Conservation (phyloP, 2,113 vertebrate species). For the Formicarius rufipectus region DNA sequence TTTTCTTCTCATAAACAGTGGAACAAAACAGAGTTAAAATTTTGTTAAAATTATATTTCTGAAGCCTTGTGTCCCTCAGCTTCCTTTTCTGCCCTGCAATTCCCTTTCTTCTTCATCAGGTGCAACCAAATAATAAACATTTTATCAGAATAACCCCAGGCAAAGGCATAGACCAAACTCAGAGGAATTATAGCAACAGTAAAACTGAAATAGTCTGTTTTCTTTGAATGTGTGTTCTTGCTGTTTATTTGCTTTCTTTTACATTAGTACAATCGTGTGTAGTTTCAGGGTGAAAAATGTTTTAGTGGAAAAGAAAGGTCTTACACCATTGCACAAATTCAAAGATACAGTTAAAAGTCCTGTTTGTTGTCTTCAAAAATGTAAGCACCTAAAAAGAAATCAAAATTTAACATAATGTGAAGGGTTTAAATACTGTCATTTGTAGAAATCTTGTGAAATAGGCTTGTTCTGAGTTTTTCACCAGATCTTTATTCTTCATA, state of each 20-base stretch:
- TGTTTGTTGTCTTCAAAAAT: neutral
- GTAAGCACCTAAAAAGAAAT: neutral
- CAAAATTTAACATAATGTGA: neutral
- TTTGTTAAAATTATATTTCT: neutral
- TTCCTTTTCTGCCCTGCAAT: neutral
- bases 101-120: neutral
- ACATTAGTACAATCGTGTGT: neutral
- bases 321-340: neutral
- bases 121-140: neutral
- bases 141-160: neutral
- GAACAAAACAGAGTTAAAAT: neutral
- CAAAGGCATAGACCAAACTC: neutral
- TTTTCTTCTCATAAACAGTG: neutral
- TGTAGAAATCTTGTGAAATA: neutral
- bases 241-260: neutral
- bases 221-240: neutral
- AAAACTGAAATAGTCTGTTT: neutral
- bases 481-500: neutral
- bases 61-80: neutral
- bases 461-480: neutral
- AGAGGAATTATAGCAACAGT: neutral
- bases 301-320: neutral
- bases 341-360: neutral
- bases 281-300: neutral
- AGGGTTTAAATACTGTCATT: neutral